Conservation (phyloP, 2,888 invertebrate genomes). For the Rotaria socialis region DNA sequence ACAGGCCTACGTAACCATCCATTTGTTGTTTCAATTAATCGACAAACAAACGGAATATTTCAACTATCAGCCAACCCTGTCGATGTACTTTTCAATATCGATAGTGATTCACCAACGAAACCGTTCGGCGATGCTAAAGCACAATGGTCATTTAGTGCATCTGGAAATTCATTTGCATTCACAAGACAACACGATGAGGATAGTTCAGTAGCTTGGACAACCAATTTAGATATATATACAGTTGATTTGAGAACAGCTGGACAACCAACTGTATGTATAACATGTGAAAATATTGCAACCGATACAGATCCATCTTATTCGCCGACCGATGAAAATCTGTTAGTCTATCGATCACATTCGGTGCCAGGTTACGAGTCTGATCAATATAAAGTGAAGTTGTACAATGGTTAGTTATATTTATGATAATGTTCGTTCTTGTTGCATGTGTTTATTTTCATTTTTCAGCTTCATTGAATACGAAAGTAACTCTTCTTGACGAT, state of each 20-base stretch:
- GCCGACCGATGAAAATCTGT: background rate
- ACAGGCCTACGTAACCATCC: background rate
- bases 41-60: background rate
- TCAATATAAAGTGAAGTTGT: background rate
- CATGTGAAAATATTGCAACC: background rate
- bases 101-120: background rate
- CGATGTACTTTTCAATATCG: background rate
- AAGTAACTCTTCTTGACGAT: background rate
- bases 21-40: background rate
- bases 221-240: background rate
- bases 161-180: background rate
- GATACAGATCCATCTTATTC: constrained; percentile 2
- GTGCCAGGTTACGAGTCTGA: background rate
- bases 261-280: background rate
- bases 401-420: background rate
- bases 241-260: background rate
- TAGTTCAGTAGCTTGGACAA: background rate
- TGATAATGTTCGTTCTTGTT: background rate
- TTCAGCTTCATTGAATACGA: background rate
- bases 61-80: background rate
- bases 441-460: background rate
- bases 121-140: background rate
- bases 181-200: background rate
- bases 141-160: constrained; percentile 2
- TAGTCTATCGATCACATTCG: background rate